Evolutionary conservation across 2,797 vertebrate species (phyloP).

Genomic region (Chiroxiphia lanceolata): DNA sequence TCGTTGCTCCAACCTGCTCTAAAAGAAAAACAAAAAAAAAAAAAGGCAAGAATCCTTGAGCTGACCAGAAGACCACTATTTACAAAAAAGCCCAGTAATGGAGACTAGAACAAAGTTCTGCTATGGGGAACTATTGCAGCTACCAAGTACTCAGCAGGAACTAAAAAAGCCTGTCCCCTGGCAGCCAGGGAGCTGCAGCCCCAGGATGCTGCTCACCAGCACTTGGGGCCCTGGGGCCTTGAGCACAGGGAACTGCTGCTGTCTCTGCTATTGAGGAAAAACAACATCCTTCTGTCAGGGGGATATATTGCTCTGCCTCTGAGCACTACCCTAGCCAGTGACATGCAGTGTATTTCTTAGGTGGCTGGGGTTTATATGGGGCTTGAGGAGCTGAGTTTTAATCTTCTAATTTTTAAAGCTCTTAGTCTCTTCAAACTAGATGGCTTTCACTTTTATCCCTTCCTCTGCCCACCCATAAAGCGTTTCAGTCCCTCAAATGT

Average conservation of each 20-base stretch:
- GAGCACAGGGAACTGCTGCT: not conserved
- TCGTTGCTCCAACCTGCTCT: not conserved
- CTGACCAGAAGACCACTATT: not conserved
- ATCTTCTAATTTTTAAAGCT: conserved; percentile 25
- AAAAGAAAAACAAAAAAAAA: not conserved
- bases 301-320: not conserved
- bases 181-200: not conserved
- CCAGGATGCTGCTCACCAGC: not conserved
- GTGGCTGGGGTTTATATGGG: not conserved
- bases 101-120: not conserved
- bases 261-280: not conserved
- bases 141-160: not conserved
- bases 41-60: not conserved
- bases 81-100: not conserved
- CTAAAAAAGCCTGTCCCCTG: not conserved
- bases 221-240: rapidly evolving
- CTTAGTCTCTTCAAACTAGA: not conserved
- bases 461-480: not conserved
- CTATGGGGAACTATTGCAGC: not conserved
- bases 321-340: not conserved
- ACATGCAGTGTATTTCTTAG: not conserved
- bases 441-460: not conserved
- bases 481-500: not conserved
- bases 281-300: not conserved
- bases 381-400: not conserved